Evolutionary conservation across 2,888 invertebrate species (phyloP).

Genomic region (Drosophila buzzatii): DNA sequence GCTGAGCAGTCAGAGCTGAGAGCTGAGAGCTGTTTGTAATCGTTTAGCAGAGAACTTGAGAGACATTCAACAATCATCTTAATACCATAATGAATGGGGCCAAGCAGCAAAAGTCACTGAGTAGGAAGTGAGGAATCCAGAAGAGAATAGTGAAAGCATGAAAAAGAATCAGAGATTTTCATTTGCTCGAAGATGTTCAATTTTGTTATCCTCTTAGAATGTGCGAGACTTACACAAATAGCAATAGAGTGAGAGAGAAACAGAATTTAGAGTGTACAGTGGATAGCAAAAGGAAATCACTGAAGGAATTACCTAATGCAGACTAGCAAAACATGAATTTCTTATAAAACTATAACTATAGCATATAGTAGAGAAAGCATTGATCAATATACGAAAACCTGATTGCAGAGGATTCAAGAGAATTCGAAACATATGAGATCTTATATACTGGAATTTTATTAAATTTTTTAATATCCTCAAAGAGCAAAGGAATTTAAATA

Average conservation of each 20-base stretch:
- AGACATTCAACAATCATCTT: slow-evolving; percentile 11
- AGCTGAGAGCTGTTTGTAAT: slow-evolving; percentile 14
- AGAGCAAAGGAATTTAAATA: too few species aligned
- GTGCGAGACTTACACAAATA: too few species aligned
- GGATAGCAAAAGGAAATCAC: too few species aligned
- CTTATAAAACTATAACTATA: too few species aligned
- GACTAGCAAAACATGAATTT: too few species aligned
- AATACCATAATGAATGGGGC: slow-evolving; percentile 16
- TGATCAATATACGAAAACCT: background rate
- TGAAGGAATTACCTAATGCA: too few species aligned
- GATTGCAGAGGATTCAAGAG: too few species aligned
- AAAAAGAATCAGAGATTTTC: background rate
- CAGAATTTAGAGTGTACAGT: background rate
- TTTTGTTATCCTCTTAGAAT: too few species aligned
- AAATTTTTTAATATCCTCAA: too few species aligned
- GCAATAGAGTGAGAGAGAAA: background rate
- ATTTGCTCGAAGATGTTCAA: background rate
- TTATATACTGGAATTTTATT: too few species aligned
- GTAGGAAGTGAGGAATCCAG: background rate
- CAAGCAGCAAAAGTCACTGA: slow-evolving; percentile 14
- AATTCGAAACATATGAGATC: too few species aligned
- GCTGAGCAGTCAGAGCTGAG: slow-evolving; percentile 31
- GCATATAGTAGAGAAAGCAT: background rate
- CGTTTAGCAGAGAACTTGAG: slow-evolving; percentile 16
- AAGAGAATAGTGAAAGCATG: background rate